Percentiles rank a stretch among this genome's conserved stretches.
Conservation (phyloP, 1,140 invertebrate genomes). For the Brachystomella parvula region DNA sequence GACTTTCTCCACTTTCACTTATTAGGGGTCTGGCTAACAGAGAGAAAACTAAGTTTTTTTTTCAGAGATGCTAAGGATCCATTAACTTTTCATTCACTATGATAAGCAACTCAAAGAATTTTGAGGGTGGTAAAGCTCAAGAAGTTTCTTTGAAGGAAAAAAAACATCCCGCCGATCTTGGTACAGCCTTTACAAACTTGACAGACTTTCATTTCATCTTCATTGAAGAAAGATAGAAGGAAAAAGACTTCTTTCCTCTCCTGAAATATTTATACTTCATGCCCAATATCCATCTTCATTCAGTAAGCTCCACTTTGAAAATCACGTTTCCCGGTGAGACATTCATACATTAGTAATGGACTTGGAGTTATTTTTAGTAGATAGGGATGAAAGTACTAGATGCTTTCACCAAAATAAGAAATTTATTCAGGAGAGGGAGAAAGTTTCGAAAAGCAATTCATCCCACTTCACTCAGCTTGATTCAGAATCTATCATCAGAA, state of each 20-base stretch:
- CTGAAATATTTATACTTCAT: slow-evolving; percentile 10
- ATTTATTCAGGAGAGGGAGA: neutral
- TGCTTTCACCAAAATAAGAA: neutral
- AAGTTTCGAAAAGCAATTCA: neutral
- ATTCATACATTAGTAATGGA: slow-evolving; percentile 13
- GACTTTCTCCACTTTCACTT: neutral
- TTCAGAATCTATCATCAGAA: neutral
- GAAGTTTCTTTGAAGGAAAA: too few species aligned
- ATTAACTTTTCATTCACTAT: slow-evolving; percentile 8
- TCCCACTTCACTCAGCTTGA: neutral
- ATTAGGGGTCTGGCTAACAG: too few species aligned
- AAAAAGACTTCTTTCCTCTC: neutral
- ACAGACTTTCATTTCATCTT: slow-evolving; percentile 11
- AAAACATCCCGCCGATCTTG: too few species aligned
- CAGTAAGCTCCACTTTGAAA: neutral
- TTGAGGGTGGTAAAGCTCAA: too few species aligned
- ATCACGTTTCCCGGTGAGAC: neutral
- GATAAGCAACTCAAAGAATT: neutral
- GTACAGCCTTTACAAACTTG: neutral
- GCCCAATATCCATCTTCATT: slow-evolving; percentile 11
- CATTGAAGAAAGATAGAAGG: too few species aligned
- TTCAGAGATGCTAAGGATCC: neutral
- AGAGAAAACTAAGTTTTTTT: neutral
- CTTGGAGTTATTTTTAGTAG: too few species aligned
- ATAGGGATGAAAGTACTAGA: neutral